A percentile compares a stretch with the other conserved stretches of the same genome.
phyloP scores from a whole-genome alignment of 53 echinoderm and acorn worm species.

The Luidia sarsii region DNA sequence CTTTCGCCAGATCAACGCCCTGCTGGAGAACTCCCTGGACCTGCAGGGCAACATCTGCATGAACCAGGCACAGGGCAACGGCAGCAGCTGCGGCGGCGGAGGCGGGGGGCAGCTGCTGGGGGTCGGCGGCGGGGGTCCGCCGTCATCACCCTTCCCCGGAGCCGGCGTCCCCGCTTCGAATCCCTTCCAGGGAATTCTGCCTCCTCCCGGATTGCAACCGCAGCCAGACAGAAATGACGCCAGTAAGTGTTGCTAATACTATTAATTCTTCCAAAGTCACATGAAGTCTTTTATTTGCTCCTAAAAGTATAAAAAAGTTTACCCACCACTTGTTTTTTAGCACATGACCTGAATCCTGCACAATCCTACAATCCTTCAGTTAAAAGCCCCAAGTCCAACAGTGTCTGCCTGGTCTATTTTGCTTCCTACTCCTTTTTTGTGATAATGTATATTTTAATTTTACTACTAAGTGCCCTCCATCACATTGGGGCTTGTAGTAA shows the following conservation, averaged over 20 bases:
- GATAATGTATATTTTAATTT: no score
- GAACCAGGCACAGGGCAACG: conserved; percentile 31
- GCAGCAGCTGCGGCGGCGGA: neutral
- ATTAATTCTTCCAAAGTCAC: neutral
- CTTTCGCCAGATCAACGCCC: conserved; percentile 88
- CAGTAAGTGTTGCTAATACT: no score
- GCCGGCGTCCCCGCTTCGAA: conserved; percentile 11
- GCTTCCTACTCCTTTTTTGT: no score
- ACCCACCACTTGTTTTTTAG: no score
- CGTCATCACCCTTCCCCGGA: neutral
- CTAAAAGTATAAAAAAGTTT: no score
- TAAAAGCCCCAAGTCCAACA: no score
- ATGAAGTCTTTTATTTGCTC: no score
- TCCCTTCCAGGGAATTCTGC: conserved; percentile 30
- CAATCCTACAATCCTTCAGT: no score
- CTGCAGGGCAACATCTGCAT: conserved; percentile 52
- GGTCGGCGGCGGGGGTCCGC: neutral
- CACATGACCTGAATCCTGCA: no score
- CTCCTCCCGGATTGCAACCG: conserved; percentile 36
- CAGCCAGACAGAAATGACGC: conserved; percentile 41
- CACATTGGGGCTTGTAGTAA: no score
- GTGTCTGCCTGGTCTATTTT: no score
- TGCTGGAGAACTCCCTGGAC: conserved; percentile 83
- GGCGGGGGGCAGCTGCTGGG: neutral
- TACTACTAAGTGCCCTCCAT: no score